phyloP scores from a whole-genome alignment of 2,797 vertebrate species.

The Enteromius fasciolatus region DNA sequence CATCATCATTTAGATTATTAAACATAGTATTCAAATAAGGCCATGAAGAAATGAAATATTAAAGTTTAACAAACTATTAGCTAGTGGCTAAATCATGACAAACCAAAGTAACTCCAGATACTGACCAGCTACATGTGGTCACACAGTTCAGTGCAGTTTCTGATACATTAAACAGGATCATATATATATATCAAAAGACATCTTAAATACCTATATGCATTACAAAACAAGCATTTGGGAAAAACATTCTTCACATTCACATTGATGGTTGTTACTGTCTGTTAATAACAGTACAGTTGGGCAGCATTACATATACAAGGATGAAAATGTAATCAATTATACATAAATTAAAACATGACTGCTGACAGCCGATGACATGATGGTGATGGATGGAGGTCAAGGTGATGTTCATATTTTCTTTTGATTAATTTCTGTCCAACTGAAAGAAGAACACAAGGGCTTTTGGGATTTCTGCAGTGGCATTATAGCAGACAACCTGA shows the following conservation, averaged over 20 bases:
- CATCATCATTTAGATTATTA: neutral
- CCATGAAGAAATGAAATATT: slow-evolving; percentile 8
- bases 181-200: slow-evolving; percentile 17
- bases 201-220: slow-evolving; percentile 3
- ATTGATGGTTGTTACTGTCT: slow-evolving; percentile 1
- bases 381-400: neutral
- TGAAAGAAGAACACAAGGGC: neutral
- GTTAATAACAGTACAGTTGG: neutral
- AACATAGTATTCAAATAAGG: slow-evolving; percentile 23
- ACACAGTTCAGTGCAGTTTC: slow-evolving; percentile 18
- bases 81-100: neutral
- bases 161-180: slow-evolving; percentile 19
- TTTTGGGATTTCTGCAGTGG: slow-evolving; percentile 9
- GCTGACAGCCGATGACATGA: neutral
- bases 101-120: neutral
- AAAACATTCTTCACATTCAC: slow-evolving; percentile 15
- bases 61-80: neutral
- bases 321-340: neutral
- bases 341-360: neutral
- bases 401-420: neutral
- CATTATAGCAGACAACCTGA: slow-evolving; percentile 27
- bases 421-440: slow-evolving; percentile 3
- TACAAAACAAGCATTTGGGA: neutral
- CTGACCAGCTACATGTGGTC: neutral
- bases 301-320: neutral